These are phyloP conservation scores for Andrena dorsata DNA, from an alignment of 2,888 invertebrate genomes.

Conservation along the genomic window DNA sequence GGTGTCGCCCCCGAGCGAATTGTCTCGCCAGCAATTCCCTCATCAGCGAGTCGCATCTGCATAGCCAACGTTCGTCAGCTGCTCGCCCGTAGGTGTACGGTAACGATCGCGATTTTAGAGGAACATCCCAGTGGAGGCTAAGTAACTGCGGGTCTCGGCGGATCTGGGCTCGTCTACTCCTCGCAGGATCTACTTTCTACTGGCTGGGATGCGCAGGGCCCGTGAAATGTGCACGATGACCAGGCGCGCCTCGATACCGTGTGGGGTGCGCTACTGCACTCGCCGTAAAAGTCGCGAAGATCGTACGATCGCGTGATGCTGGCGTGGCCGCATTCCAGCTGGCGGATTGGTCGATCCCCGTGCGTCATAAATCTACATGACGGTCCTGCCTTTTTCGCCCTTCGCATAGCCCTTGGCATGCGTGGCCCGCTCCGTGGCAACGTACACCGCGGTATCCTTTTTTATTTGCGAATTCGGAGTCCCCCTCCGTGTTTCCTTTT, in stretches of 20 bases:
- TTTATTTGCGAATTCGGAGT: slow-evolving; percentile 35
- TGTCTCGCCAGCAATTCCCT: background rate
- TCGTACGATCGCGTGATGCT: slow-evolving; percentile 68
- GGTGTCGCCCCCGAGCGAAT: slow-evolving; percentile 29
- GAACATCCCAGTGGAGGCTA: too few relatives aligned
- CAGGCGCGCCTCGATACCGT: slow-evolving; percentile 15
- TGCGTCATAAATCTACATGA: slow-evolving; percentile 70
- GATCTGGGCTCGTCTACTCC: too few relatives aligned
- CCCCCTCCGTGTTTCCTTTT: background rate
- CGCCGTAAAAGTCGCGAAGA: slow-evolving; percentile 67
- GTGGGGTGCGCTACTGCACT: slow-evolving; percentile 38
- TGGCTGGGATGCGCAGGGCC: background rate
- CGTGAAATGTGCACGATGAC: slow-evolving; percentile 38
- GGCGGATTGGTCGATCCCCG: slow-evolving; percentile 68
- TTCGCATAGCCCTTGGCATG: slow-evolving; percentile 60
- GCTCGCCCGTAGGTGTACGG: too few relatives aligned
- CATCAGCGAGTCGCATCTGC: too few relatives aligned
- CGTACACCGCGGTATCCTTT: slow-evolving; percentile 16
- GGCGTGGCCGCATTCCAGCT: slow-evolving; percentile 73
- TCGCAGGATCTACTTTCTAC: background rate
- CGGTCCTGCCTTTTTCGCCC: slow-evolving; percentile 66
- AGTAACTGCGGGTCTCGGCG: too few relatives aligned
- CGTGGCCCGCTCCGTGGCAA: slow-evolving; percentile 33
- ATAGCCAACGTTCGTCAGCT: too few relatives aligned
- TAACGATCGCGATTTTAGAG: too few relatives aligned